Evolutionary conservation across 2,888 invertebrate species (phyloP), one percentile per base, ranked within the genome.

Genomic region (Leucoma salicis): DNA sequence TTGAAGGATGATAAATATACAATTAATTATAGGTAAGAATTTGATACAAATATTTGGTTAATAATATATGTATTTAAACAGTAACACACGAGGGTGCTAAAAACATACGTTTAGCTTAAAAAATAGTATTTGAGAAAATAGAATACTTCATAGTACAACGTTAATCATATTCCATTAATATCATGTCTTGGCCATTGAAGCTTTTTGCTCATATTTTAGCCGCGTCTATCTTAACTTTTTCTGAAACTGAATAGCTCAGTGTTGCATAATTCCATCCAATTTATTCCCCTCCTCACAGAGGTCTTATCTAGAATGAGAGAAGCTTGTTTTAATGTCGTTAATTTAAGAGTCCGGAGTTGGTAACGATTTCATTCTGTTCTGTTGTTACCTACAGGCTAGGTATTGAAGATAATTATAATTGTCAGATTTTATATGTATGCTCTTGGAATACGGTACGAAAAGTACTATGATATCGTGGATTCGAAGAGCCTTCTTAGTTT

Each of bases 251-350:
- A 53, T 55, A 62, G 57, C 63, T 63, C 63, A 56, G 56, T 73
- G 57, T 60, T 63, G 74, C 70, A 75, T 73, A 72, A 66, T 57
- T 63, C 54, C 61, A 65, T 78, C 75, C 80, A 81, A 80, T 82
- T 84, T 79, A 72, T 74, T 81, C 71, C 69, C 74, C 59, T n/a
- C 78, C 73, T 74, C 65, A 74, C 78, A 75, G 70, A 81, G 74
- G 79, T 78, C 77, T 83, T 82, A 84, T 83, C 83, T 80, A 70
- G 74, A 82, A 81, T 76, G 78, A 80, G 76, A 77, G 71, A 74
- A 82, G 81, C 82, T 80, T 83, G 78, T 83, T 82, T 81, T 82
- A 82, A 83, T 78, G 77, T 76, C 69, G 75, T 81, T 83, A 82
- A 83, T 80, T 82, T 83, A 78, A 78, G 75, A 65, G 70, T 70